phyloP scores from a whole-genome alignment of 1,140 invertebrate species.

The Gyrodactylus bullatarudis region DNA sequence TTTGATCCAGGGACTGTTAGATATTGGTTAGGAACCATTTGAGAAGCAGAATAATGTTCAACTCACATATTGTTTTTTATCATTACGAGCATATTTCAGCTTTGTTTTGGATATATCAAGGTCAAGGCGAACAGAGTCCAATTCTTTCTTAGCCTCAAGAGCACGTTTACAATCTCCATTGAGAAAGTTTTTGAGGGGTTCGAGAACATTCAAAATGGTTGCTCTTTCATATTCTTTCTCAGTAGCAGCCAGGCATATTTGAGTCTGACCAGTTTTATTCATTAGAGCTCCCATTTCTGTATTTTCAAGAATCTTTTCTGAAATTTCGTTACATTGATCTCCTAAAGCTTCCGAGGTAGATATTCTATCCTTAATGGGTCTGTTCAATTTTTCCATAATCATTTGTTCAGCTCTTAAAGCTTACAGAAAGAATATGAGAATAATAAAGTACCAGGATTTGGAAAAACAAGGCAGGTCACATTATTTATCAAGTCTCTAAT shows the following conservation, averaged over 20 bases:
- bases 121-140: neutral
- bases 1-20: too few relatives aligned
- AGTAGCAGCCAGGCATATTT: neutral
- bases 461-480: neutral
- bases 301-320: neutral
- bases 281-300: neutral
- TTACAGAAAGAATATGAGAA: neutral
- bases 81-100: neutral
- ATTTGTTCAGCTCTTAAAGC: neutral
- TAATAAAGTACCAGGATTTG: neutral
- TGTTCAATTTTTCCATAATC: neutral
- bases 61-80: neutral
- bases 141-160: neutral
- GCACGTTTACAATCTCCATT: neutral
- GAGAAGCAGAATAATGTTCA: neutral
- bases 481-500: neutral
- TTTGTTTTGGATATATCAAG: neutral
- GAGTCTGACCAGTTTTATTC: neutral
- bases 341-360: neutral
- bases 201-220: neutral
- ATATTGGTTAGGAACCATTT: neutral
- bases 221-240: neutral
- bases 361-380: neutral
- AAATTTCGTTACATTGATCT: neutral
- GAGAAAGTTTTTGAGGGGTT: neutral